phyloP scores from a whole-genome alignment of 2,888 invertebrate species.

The Eupithecia subfuscata region DNA sequence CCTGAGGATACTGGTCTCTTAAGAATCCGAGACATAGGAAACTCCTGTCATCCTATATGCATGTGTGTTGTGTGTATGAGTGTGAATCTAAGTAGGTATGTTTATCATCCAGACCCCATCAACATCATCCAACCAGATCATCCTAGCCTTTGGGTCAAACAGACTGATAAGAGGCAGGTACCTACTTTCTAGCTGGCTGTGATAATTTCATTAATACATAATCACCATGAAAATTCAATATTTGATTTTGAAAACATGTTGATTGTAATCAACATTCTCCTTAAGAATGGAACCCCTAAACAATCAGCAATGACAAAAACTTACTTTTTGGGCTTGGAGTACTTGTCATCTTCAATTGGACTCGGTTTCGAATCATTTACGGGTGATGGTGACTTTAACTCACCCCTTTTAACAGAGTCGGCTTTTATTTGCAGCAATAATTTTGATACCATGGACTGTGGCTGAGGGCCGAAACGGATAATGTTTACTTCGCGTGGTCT shows the following conservation, averaged over 20 bases:
- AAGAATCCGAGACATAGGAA: no score
- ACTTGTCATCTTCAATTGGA: conserved; percentile 9
- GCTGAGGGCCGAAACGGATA: conserved; percentile 64
- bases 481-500: conserved; percentile 59
- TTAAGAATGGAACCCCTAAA: neutral
- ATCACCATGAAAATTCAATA: neutral
- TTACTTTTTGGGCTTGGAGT: conserved; percentile 7
- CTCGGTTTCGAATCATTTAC: neutral
- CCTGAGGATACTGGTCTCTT: no score
- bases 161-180: no score
- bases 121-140: no score
- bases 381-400: neutral
- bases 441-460: conserved; percentile 68
- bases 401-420: conserved; percentile 14
- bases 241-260: neutral
- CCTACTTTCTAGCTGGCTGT: no score
- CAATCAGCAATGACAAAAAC: neutral
- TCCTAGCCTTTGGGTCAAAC: no score
- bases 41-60: no score
- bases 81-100: no score
- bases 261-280: neutral
- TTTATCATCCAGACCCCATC: no score
- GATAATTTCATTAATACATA: neutral
- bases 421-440: conserved; percentile 53
- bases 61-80: no score